A percentile compares a stretch with the other conserved stretches of the same genome.
phyloP scores from a whole-genome alignment of 2,797 vertebrate genomes.

The Craterocephalus amniculus region DNA sequence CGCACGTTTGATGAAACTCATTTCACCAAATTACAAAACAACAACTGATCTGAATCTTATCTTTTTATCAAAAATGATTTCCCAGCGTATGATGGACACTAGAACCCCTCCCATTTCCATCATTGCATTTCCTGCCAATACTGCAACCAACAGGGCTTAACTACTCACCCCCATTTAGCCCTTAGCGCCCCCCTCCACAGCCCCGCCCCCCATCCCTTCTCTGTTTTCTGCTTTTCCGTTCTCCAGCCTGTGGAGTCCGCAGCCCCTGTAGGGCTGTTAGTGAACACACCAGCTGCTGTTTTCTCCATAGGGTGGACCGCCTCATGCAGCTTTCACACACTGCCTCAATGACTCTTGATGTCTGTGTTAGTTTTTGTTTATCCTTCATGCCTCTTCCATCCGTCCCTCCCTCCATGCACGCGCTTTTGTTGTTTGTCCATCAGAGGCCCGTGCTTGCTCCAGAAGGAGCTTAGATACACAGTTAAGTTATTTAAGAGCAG shows the following conservation, averaged over 20 bases:
- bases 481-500: not conserved
- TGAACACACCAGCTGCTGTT: conserved; percentile 76
- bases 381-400: conserved; percentile 37
- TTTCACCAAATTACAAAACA: not conserved
- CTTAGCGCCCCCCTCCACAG: conserved; percentile 49
- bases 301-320: conserved; percentile 72
- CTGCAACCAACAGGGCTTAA: conserved; percentile 71
- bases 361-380: conserved; percentile 79
- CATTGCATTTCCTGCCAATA: conserved; percentile 61
- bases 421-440: conserved; percentile 48
- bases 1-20: not conserved
- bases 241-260: conserved; percentile 61
- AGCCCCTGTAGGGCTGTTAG: conserved; percentile 74
- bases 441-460: conserved; percentile 52
- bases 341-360: conserved; percentile 75
- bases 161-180: conserved; percentile 71
- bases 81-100: conserved; percentile 15
- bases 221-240: conserved; percentile 52
- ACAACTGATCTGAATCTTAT: not conserved
- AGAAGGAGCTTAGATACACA: not conserved
- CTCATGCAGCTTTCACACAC: conserved; percentile 67
- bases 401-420: conserved; percentile 35
- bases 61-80: conserved; percentile 1
- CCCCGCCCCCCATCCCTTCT: conserved; percentile 51
- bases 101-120: conserved; percentile 10